Base-by-base conservation (phyloP, 2,113 vertebrate species). In the Dendrocopos noguchii region DNA sequence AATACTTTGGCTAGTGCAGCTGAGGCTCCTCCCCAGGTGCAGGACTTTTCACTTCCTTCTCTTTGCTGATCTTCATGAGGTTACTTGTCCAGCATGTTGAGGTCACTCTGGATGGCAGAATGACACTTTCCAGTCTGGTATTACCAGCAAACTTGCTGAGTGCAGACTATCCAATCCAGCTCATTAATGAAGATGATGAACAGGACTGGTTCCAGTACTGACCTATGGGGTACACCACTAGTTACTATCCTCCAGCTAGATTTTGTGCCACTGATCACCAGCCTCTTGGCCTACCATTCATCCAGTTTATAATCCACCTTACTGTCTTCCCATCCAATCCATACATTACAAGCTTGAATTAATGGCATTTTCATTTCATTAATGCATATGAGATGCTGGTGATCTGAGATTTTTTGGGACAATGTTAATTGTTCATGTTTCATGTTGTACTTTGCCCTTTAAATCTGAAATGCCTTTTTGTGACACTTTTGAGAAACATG, bases 321-420 rank as follows among this genome's bases (percentile, higher is more conserved):
- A 22, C 19, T 28, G 5, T 55, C 4, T 72, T 22, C 31, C 88
- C 27, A 28, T 65, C 21, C 9, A 24, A 13, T 10, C 33, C 9
- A 3, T 29, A 21, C n/a, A 3, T 67, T 70, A 8, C 15, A 34
- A 91, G 12, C 36, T 67, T 36, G n/a, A 31, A 33, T 92, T 50
- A 89, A 53, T 52, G 71, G 64, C 55, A 75, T 63, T 70, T 90
- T 60, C 34, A 46, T 92, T 93, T 94, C 82, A 31, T 94, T 90
- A 88, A 70, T 78, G 50, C 52, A 77, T 1, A 3, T 64, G 92
- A 80, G 39, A 46, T 76, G 77, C 42, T 78, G 27, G 36, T 92
- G 29, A 94, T 94, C 57, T 78, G 71, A n/a, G 29, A 21, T 44
- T 34, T 94, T 93, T 52, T 31, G 74, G 8, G 33, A 74, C 47